Evolutionary conservation across 2,797 vertebrate species (phyloP).

Genomic region (Nyctibius grandis): DNA sequence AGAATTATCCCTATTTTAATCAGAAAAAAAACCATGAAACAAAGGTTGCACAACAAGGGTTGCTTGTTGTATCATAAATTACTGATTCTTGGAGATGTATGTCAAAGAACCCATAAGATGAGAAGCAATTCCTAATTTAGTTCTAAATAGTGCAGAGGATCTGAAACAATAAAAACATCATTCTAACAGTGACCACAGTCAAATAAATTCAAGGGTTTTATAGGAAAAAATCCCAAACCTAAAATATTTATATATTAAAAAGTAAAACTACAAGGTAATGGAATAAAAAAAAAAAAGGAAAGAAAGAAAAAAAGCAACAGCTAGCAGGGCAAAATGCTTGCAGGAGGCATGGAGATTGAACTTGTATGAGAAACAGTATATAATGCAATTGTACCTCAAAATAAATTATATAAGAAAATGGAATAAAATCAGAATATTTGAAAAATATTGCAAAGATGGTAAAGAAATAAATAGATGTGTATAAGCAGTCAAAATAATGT

Average conservation of each 20-base stretch:
- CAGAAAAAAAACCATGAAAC: not conserved
- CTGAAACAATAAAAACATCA: not conserved
- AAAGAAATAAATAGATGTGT: not conserved
- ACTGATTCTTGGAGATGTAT: not conserved
- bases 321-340: not conserved
- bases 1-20: not conserved
- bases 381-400: not conserved
- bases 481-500: not conserved
- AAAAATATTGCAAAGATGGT: not conserved
- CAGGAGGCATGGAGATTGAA: not conserved
- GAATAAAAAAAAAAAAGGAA: not conserved
- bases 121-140: not conserved
- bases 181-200: not conserved
- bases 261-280: not conserved
- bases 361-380: not conserved
- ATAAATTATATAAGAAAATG: not conserved
- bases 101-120: not conserved
- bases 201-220: not conserved
- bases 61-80: not conserved
- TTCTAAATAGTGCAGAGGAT: not conserved
- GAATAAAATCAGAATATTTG: not conserved
- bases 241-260: not conserved
- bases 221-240: not conserved
- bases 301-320: not conserved
- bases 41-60: not conserved